Percentiles rank a stretch among this genome's conserved stretches.
Conservation (phyloP, 1,140 invertebrate genomes). For the Ruditapes philippinarum region DNA sequence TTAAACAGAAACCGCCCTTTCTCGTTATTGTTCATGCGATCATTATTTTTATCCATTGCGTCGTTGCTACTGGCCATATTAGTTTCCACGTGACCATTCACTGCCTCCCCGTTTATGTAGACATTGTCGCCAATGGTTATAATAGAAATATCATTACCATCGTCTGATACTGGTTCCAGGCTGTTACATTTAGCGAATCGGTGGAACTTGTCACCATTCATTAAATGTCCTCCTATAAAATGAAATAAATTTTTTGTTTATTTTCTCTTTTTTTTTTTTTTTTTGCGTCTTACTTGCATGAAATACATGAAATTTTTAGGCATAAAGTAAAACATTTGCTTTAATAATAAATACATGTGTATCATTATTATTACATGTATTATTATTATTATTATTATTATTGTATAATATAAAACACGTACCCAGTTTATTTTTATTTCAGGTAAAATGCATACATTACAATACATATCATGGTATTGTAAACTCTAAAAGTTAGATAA, state of each 20-base stretch:
- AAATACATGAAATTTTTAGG: too few species aligned
- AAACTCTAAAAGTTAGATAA: too few species aligned
- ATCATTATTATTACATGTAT: too few species aligned
- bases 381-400: too few species aligned
- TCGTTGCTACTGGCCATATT: not conserved
- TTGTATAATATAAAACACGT: too few species aligned
- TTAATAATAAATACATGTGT: too few species aligned
- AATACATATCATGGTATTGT: too few species aligned
- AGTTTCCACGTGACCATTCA: not conserved
- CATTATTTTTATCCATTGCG: not conserved
- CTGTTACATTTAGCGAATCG: conserved; percentile 62
- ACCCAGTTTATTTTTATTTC: too few species aligned
- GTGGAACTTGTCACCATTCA: conserved; percentile 54
- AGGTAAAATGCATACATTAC: too few species aligned
- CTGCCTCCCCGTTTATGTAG: conserved; percentile 47
- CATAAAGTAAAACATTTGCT: too few species aligned
- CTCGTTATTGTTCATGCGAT: conserved; percentile 43
- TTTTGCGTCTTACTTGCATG: not conserved
- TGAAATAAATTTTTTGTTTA: not conserved
- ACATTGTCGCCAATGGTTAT: conserved; percentile 24
- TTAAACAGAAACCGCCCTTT: conserved; percentile 49
- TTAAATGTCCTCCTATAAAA: conserved; percentile 45
- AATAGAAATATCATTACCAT: conserved; percentile 31
- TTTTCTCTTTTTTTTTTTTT: too few species aligned
- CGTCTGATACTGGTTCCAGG: conserved; percentile 54